Evolutionary conservation across 2,888 invertebrate genomes (phyloP).

Genomic region (Caenorhabditis doughertyi): DNA sequence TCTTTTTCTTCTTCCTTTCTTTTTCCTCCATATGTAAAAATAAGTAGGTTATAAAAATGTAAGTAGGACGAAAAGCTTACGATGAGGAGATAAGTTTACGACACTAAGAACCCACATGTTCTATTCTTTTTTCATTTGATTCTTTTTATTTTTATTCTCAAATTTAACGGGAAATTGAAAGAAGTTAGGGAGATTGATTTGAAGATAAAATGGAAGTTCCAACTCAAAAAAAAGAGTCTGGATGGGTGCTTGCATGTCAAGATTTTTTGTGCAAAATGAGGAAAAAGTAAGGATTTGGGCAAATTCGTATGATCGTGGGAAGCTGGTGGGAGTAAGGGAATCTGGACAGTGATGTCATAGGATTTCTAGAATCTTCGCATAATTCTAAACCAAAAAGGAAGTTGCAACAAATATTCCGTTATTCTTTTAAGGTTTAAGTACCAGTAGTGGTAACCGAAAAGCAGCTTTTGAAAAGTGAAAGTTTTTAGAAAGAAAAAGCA

Average conservation of each 20-base stretch:
- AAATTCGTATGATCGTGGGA: neutral
- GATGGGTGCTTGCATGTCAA: neutral
- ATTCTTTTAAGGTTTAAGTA: too few relatives aligned
- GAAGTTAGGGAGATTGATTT: neutral
- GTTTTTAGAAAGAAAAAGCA: too few relatives aligned
- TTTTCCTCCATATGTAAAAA: neutral
- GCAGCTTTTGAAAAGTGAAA: too few relatives aligned
- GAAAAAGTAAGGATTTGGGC: neutral
- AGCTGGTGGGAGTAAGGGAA: too few relatives aligned
- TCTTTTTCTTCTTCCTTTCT: neutral
- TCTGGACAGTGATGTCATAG: neutral
- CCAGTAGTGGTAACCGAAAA: too few relatives aligned
- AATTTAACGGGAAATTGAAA: neutral
- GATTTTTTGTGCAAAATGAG: neutral
- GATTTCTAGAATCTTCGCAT: neutral
- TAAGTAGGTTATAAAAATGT: slow-evolving; percentile 43
- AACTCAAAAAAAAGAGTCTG: neutral
- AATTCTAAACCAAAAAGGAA: too few relatives aligned
- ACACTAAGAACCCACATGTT: slow-evolving; percentile 36
- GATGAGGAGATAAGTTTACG: slow-evolving; percentile 34
- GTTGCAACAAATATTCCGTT: too few relatives aligned
- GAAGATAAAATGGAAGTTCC: slow-evolving; percentile 1
- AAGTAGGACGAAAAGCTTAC: slow-evolving; percentile 8
- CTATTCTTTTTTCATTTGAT: neutral
- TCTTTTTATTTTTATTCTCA: neutral